Evolutionary conservation across 1,140 invertebrate genomes (phyloP).

Genomic region (Nixonia krombeini): DNA sequence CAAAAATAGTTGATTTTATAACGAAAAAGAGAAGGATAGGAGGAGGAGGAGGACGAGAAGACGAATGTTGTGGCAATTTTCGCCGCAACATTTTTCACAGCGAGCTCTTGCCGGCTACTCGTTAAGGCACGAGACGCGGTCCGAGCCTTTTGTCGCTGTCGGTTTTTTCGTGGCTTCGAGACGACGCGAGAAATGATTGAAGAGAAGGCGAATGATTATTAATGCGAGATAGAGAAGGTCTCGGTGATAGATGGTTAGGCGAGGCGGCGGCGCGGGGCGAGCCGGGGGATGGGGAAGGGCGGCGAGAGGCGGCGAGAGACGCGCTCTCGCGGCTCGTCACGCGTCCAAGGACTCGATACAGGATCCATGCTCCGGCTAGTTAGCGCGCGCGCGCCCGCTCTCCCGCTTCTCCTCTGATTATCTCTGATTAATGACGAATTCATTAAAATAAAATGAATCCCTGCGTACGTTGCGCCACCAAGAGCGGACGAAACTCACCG

Average conservation of each 20-base stretch:
- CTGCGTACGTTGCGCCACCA: background rate
- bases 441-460: slow-evolving; percentile 12
- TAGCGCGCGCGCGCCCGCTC: slow-evolving; percentile 8
- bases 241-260: slow-evolving; percentile 29
- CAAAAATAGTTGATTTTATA: too few relatives aligned
- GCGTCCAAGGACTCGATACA: slow-evolving; percentile 16
- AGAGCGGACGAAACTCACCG: too few relatives aligned
- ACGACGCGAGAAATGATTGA: slow-evolving; percentile 29
- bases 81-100: too few relatives aligned
- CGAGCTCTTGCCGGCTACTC: too few relatives aligned
- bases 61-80: too few relatives aligned
- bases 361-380: too few relatives aligned
- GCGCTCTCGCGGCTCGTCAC: slow-evolving; percentile 24
- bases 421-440: slow-evolving; percentile 38
- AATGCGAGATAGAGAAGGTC: slow-evolving; percentile 38
- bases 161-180: slow-evolving; percentile 24
- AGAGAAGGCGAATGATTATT: slow-evolving; percentile 38
- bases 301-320: slow-evolving; percentile 7
- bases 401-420: slow-evolving; percentile 20
- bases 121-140: background rate
- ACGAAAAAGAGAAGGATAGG: too few relatives aligned
- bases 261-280: too few relatives aligned
- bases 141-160: slow-evolving; percentile 25
- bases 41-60: too few relatives aligned
- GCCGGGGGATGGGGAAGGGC: slow-evolving; percentile 3